Percentiles rank a stretch among this genome's conserved stretches.
Evolutionary conservation across 2,113 vertebrate genomes (phyloP).

Genomic region (Megaleporinus macrocephalus): DNA sequence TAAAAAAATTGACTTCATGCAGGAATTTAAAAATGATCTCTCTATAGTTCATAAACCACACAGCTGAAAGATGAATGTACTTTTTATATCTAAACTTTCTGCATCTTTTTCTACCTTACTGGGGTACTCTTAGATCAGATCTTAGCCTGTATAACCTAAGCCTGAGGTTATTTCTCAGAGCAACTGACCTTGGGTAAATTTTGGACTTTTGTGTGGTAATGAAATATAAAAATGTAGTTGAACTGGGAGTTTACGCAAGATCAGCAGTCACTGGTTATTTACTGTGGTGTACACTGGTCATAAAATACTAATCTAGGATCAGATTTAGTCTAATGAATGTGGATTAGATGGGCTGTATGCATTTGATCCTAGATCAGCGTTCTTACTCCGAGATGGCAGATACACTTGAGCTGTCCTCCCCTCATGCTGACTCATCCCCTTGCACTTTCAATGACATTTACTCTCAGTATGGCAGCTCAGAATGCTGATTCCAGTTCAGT

Average conservation of each 20-base stretch:
- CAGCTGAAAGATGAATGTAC: no score
- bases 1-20: no score
- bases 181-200: not conserved
- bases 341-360: not conserved
- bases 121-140: no score
- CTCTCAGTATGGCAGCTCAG: not conserved
- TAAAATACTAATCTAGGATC: not conserved
- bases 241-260: not conserved
- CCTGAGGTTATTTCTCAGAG: not conserved
- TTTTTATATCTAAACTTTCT: no score
- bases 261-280: not conserved
- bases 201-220: not conserved
- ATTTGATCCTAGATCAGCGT: not conserved
- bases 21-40: no score
- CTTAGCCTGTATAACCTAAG: no score
- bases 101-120: no score
- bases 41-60: no score
- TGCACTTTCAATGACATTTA: not conserved
- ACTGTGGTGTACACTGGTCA: not conserved
- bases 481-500: not conserved
- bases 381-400: not conserved
- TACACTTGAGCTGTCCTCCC: not conserved
- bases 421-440: slow-evolving; percentile 3
- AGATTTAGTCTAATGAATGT: not conserved
- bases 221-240: not conserved